phyloP scores from a whole-genome alignment of 2,113 vertebrate genomes.

The Toxotes jaculatrix region DNA sequence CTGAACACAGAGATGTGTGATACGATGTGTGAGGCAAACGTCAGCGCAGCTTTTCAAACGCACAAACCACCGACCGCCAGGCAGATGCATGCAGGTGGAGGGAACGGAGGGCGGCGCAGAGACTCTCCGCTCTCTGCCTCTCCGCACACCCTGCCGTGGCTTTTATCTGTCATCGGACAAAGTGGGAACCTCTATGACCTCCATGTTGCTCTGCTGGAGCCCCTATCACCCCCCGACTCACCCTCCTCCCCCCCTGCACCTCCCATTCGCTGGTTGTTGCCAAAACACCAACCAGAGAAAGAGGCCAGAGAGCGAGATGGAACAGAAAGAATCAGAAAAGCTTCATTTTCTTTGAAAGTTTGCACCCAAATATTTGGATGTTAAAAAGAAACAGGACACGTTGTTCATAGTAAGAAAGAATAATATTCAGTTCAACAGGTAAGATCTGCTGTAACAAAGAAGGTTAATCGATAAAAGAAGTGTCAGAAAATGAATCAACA shows the following conservation, averaged over 20 bases:
- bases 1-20: constrained; percentile 31
- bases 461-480: too few species aligned
- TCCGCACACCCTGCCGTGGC: background rate
- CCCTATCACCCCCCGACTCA: background rate
- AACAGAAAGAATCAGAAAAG: too few species aligned
- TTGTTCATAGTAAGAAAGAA: too few species aligned
- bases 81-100: constrained; percentile 35
- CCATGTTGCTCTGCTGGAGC: background rate
- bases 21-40: constrained; percentile 14
- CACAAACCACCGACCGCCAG: background rate
- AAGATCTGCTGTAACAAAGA: too few species aligned
- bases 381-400: too few species aligned
- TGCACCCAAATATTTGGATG: too few species aligned
- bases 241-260: too few species aligned
- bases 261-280: background rate
- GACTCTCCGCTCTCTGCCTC: too few species aligned
- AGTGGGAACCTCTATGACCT: constrained; percentile 48
- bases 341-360: too few species aligned
- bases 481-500: too few species aligned
- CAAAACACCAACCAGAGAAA: background rate
- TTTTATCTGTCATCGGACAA: constrained; percentile 49
- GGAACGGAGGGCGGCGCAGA: background rate
- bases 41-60: background rate
- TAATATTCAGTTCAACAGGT: too few species aligned
- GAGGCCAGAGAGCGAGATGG: too few species aligned